Evolutionary conservation across 2,797 vertebrate genomes (phyloP).

Genomic region (Tympanoctomys barrerae): DNA sequence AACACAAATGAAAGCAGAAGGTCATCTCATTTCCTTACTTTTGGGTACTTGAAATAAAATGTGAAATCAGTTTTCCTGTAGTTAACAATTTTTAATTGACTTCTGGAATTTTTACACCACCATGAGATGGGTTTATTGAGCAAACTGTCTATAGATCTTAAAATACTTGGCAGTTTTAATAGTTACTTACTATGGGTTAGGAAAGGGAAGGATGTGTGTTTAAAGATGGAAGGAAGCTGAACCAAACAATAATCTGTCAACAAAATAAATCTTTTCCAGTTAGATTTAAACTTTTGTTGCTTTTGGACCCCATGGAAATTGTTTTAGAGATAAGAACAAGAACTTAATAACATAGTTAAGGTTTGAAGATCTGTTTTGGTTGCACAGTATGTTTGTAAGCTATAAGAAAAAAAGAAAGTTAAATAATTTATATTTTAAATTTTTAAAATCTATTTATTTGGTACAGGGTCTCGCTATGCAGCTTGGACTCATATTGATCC

Average conservation of each 20-base stretch:
- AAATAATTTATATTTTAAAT: constrained; percentile 39
- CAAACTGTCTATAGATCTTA: constrained; percentile 76
- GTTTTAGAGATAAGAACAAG: constrained; percentile 69
- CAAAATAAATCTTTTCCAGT: constrained; percentile 76
- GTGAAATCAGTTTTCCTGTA: constrained; percentile 64
- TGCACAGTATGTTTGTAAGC: neutral
- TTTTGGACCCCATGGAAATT: constrained; percentile 73
- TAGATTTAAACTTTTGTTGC: constrained; percentile 70
- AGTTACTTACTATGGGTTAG: constrained; percentile 68
- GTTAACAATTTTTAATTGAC: constrained; percentile 69
- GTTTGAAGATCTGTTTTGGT: constrained; percentile 38
- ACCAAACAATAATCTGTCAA: constrained; percentile 71
- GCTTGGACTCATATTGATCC: too few species aligned
- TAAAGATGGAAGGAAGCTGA: constrained; percentile 71
- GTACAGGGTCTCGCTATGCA: too few species aligned
- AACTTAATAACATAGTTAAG: constrained; percentile 26
- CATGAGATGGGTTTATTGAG: constrained; percentile 72
- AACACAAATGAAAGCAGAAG: constrained; percentile 47
- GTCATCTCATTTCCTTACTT: constrained; percentile 66
- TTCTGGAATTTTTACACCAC: constrained; percentile 74
- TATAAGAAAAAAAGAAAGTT: neutral
- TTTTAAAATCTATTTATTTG: too few species aligned
- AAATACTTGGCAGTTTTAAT: constrained; percentile 79
- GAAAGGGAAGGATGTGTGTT: constrained; percentile 66
- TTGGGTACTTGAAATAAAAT: constrained; percentile 70